These are phyloP conservation scores for Mastigias papua DNA, from an alignment of 30 jellyfish, hydroid and myxozoan species.

Conservation along the genomic window DNA sequence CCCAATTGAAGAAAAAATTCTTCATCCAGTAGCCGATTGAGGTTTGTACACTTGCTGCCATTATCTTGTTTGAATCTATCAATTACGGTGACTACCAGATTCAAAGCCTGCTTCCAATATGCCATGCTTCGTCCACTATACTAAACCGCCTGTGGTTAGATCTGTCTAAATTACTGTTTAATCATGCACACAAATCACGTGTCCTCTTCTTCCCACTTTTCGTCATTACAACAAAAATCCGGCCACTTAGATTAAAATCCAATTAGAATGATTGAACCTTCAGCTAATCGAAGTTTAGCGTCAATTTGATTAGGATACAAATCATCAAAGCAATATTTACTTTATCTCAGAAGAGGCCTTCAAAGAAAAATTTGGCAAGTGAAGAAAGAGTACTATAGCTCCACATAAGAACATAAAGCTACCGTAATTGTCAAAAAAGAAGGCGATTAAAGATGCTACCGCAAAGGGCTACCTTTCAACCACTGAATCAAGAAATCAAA, in stretches of 20 bases:
- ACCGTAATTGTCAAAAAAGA: no score
- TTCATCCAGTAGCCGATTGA: neutral
- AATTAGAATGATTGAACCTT: neutral
- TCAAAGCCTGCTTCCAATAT: neutral
- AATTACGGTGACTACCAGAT: neutral
- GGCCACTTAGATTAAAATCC: neutral
- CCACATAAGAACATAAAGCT: no score
- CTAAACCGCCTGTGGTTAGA: neutral
- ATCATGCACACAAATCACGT: neutral
- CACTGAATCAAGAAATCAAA: no score
- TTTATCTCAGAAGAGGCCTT: no score
- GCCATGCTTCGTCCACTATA: neutral
- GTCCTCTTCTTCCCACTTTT: neutral
- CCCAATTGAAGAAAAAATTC: no score
- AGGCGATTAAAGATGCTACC: no score
- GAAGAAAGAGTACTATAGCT: no score
- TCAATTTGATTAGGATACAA: neutral
- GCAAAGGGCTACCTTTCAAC: no score
- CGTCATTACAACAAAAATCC: neutral
- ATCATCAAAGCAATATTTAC: neutral
- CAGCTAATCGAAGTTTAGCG: neutral
- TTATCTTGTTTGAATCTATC: neutral
- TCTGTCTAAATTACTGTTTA: neutral
- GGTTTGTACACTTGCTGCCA: neutral
- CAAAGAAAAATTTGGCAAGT: no score